These are phyloP conservation scores for Ophonus ardosiacus DNA, from an alignment of 2,888 invertebrate species.

Conservation along the genomic window DNA sequence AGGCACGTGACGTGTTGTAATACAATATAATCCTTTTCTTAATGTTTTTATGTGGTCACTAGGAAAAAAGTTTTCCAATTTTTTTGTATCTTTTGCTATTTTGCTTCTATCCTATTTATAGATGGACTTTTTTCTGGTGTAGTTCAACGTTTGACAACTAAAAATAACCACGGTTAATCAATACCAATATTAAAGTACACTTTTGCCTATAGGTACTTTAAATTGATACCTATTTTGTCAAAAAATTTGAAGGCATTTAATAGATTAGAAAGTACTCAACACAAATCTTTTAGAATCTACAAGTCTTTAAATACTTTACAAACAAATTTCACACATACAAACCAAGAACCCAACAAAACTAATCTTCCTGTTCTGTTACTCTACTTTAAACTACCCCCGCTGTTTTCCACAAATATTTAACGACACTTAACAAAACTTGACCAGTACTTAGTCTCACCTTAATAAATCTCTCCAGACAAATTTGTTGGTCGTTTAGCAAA, in stretches of 20 bases:
- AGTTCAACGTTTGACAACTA: neutral
- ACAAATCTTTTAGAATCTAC: neutral
- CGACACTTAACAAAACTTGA: constrained; percentile 36
- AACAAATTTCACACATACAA: too few species aligned
- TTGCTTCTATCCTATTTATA: neutral
- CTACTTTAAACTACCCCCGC: neutral
- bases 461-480: constrained; percentile 43
- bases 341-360: neutral
- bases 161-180: neutral
- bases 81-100: too few species aligned
- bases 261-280: too few species aligned
- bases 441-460: constrained; percentile 21
- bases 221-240: too few species aligned
- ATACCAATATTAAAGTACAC: neutral
- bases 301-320: neutral
- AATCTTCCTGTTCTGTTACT: neutral
- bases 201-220: neutral
- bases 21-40: too few species aligned
- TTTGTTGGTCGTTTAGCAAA: constrained; percentile 26
- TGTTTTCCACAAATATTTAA: constrained; percentile 38
- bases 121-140: neutral
- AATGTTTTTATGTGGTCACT: too few species aligned
- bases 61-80: too few species aligned
- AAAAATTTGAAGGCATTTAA: too few species aligned
- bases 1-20: too few species aligned